These are phyloP conservation scores for Artibeus lituratus DNA, from an alignment of 2,797 vertebrate genomes.

Conservation along the genomic window DNA sequence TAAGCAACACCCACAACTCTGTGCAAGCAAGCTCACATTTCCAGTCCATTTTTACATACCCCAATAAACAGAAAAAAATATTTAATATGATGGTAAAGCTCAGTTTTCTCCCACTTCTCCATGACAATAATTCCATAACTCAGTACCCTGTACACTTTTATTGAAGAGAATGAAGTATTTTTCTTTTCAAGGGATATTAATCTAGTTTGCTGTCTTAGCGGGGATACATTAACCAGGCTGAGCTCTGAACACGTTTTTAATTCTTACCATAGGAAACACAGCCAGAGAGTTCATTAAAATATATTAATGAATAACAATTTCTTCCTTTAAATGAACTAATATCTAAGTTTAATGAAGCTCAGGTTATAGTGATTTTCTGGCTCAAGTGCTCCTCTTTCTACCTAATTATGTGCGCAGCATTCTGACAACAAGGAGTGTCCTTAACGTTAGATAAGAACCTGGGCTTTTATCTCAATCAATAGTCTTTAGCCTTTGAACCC, in stretches of 20 bases:
- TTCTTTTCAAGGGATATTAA: constrained; percentile 71
- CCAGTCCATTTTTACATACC: constrained; percentile 39
- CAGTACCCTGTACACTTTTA: constrained; percentile 40
- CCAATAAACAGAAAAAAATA: constrained; percentile 69
- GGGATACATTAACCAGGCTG: constrained; percentile 75
- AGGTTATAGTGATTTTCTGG: constrained; percentile 81
- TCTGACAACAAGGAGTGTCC: constrained; percentile 86
- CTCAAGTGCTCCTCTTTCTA: constrained; percentile 80
- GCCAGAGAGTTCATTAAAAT: constrained; percentile 80
- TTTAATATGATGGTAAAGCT: constrained; percentile 71
- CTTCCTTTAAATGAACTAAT: constrained; percentile 83
- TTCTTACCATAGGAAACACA: constrained; percentile 77
- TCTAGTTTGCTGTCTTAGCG: constrained; percentile 78
- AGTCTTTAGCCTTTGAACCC: constrained; percentile 90
- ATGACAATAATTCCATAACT: constrained; percentile 67
- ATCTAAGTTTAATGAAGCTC: constrained; percentile 83
- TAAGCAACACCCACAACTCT: constrained; percentile 49
- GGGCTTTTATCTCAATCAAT: constrained; percentile 90
- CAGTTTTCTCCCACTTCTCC: constrained; percentile 63
- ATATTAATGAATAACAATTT: constrained; percentile 81
- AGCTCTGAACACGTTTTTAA: constrained; percentile 75
- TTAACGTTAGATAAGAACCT: constrained; percentile 87
- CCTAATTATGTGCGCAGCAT: constrained; percentile 84
- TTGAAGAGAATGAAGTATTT: constrained; percentile 64
- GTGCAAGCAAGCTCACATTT: constrained; percentile 67